Conservation (phyloP, 2,888 invertebrate species). For the Rhagium mordax region DNA sequence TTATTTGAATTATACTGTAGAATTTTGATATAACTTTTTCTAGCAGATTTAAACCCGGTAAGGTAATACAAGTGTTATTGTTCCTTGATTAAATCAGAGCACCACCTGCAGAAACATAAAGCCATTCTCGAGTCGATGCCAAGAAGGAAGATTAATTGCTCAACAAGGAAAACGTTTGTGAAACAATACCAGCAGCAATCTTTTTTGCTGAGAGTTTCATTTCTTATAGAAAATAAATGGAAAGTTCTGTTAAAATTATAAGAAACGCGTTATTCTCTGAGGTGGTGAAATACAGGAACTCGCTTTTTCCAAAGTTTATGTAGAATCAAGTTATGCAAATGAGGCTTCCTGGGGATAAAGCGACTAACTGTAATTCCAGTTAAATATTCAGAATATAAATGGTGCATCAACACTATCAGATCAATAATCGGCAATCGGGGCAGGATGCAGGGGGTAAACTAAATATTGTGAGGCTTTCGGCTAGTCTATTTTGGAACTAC, state of each 20-base stretch:
- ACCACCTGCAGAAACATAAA: not conserved
- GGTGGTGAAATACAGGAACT: not conserved
- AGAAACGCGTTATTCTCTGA: not conserved
- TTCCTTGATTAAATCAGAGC: not conserved
- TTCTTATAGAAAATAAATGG: not conserved
- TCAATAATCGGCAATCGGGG: not conserved
- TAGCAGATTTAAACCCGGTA: no score
- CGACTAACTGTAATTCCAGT: conserved; percentile 22
- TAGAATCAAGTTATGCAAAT: conserved; percentile 7
- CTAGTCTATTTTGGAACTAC: not conserved
- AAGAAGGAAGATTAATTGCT: conserved; percentile 4
- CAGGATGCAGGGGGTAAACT: not conserved
- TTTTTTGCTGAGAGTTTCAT: not conserved
- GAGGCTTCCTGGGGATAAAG: not conserved
- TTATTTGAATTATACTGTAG: no score
- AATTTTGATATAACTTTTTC: no score
- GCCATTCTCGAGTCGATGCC: conserved; percentile 5
- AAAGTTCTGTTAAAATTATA: not conserved
- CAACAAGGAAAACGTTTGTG: conserved; percentile 2
- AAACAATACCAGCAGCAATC: not conserved
- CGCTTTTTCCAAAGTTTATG: conserved; percentile 5
- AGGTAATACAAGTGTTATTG: not conserved
- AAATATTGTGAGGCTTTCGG: not conserved
- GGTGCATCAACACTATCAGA: conserved; percentile 1
- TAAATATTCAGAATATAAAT: conserved; percentile 31